Evolutionary conservation across 2,888 invertebrate genomes (phyloP).

Genomic region (Macrophya alboannulata): DNA sequence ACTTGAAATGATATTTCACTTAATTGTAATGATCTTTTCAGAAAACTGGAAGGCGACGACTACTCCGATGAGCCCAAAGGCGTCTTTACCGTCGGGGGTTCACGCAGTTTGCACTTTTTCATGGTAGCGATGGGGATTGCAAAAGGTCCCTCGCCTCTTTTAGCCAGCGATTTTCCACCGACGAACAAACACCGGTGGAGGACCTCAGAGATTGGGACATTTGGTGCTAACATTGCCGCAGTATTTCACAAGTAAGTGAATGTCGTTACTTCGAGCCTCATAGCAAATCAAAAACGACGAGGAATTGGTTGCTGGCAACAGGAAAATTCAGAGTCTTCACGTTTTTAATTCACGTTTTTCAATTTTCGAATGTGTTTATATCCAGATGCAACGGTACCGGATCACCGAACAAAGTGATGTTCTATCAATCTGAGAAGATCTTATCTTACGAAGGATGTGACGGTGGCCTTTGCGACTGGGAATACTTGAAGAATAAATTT

Average conservation of each 20-base stretch:
- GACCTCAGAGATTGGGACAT: constrained; percentile 86
- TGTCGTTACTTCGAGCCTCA: too few species aligned
- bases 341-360: neutral
- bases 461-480: constrained; percentile 91
- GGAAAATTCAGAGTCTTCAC: too few species aligned
- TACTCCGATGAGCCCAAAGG: constrained; percentile 82
- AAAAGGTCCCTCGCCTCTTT: constrained; percentile 83
- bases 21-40: constrained; percentile 49
- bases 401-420: constrained; percentile 83
- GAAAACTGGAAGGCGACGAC: constrained; percentile 69
- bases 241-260: constrained; percentile 86
- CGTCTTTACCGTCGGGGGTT: constrained; percentile 86
- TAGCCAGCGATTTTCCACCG: constrained; percentile 85
- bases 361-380: neutral
- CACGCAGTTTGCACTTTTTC: constrained; percentile 84
- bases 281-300: too few species aligned
- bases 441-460: constrained; percentile 87
- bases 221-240: constrained; percentile 88
- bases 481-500: constrained; percentile 84
- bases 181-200: constrained; percentile 85
- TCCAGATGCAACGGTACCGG: constrained; percentile 81
- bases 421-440: constrained; percentile 88
- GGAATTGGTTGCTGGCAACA: too few species aligned
- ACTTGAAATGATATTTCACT: too few species aligned
- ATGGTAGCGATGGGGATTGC: constrained; percentile 85